Evolutionary conservation across 2,888 invertebrate genomes (phyloP).

Genomic region (Diogma glabrata): DNA sequence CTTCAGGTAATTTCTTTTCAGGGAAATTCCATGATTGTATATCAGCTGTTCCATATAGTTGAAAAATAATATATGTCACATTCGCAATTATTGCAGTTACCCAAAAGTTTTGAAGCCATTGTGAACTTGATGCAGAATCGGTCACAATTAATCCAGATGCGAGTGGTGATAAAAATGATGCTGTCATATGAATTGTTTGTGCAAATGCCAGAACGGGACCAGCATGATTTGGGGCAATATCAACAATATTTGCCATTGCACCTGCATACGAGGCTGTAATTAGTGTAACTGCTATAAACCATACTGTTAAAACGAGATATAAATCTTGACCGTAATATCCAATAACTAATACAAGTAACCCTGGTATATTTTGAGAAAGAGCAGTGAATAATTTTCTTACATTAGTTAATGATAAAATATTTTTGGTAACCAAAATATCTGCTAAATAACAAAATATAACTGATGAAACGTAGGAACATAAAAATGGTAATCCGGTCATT

Average conservation of each 20-base stretch:
- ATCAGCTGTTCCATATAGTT: slow-evolving; percentile 54
- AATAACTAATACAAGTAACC: slow-evolving; percentile 47
- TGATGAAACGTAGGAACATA: slow-evolving; percentile 56
- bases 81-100: slow-evolving; percentile 48
- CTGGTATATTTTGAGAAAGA: slow-evolving; percentile 56
- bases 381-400: slow-evolving; percentile 57
- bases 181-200: slow-evolving; percentile 67
- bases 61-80: slow-evolving; percentile 49
- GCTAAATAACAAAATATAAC: slow-evolving; percentile 58
- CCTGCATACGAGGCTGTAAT: slow-evolving; percentile 63
- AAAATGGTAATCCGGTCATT: slow-evolving; percentile 54
- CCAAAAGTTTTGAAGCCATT: slow-evolving; percentile 54
- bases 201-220: slow-evolving; percentile 61
- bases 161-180: slow-evolving; percentile 56
- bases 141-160: slow-evolving; percentile 48
- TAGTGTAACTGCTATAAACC: slow-evolving; percentile 57
- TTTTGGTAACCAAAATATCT: slow-evolving; percentile 46
- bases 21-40: slow-evolving; percentile 36
- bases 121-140: slow-evolving; percentile 43
- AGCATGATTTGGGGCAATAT: slow-evolving; percentile 67
- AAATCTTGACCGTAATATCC: slow-evolving; percentile 52
- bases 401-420: slow-evolving; percentile 48
- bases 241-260: slow-evolving; percentile 65
- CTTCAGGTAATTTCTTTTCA: slow-evolving; percentile 18
- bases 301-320: slow-evolving; percentile 44